A percentile compares a stretch with the other conserved stretches of the same genome.
phyloP scores from a whole-genome alignment of 2,113 vertebrate species.

The Hylia prasina region DNA sequence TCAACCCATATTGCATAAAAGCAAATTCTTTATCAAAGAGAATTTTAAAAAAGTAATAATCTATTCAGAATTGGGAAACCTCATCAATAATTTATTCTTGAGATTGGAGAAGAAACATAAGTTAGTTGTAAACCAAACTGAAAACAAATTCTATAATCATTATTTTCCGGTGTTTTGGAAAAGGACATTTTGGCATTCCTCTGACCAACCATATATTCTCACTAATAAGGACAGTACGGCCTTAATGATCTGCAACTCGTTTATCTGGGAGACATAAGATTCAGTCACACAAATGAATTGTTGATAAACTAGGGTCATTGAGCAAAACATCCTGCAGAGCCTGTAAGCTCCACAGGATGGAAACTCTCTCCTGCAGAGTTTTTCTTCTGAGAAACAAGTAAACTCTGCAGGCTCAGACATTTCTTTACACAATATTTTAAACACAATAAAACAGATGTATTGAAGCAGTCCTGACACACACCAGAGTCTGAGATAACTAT shows the following conservation, averaged over 20 bases:
- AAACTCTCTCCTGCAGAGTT: constrained; percentile 41
- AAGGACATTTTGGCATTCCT: background rate
- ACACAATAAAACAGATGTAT: background rate
- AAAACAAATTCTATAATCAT: background rate
- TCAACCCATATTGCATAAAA: background rate
- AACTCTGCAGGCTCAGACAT: constrained; percentile 18
- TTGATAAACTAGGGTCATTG: constrained; percentile 42
- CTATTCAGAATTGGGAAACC: background rate
- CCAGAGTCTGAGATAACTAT: background rate
- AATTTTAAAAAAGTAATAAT: background rate
- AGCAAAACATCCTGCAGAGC: constrained; percentile 43
- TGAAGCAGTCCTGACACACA: background rate
- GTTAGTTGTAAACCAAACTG: background rate
- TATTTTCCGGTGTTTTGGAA: background rate
- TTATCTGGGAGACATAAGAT: constrained; percentile 8
- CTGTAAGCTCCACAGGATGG: constrained; percentile 16
- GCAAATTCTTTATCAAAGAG: background rate
- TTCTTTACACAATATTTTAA: constrained; percentile 21
- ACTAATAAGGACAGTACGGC: constrained; percentile 26
- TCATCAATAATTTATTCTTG: background rate
- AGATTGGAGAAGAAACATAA: background rate
- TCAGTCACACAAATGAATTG: constrained; percentile 43
- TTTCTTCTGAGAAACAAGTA: constrained; percentile 56
- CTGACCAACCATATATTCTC: background rate
- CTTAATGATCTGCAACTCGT: constrained; percentile 33